phyloP scores from a whole-genome alignment of 2,797 vertebrate genomes.

The Bovichtus diacanthus region DNA sequence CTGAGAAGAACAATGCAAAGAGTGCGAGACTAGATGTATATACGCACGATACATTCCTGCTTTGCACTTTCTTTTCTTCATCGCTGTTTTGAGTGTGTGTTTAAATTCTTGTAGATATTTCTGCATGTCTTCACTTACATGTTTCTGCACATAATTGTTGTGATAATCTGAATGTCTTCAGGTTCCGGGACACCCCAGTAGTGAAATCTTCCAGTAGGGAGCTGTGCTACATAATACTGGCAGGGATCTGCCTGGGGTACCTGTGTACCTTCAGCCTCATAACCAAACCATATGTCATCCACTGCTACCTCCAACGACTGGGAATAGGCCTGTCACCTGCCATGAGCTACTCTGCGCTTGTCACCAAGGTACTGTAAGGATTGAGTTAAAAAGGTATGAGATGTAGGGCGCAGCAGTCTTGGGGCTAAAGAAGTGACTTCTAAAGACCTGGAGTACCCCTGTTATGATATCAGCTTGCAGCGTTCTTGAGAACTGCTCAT shows the following conservation, averaged over 20 bases:
- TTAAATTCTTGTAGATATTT: background rate
- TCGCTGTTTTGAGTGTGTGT: background rate
- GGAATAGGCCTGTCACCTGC: slow-evolving; percentile 97
- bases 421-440: background rate
- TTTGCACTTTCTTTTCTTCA: background rate
- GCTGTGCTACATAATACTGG: slow-evolving; percentile 97
- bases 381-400: background rate
- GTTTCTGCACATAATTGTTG: background rate
- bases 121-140: background rate
- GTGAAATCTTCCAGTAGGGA: slow-evolving; percentile 98
- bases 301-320: slow-evolving; percentile 96
- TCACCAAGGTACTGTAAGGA: slow-evolving; percentile 88
- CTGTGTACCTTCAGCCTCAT: slow-evolving; percentile 97
- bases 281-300: slow-evolving; percentile 92
- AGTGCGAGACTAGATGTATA: background rate
- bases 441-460: background rate
- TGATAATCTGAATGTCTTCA: slow-evolving; percentile 40
- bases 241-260: slow-evolving; percentile 96
- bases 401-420: background rate
- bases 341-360: slow-evolving; percentile 98
- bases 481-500: too few relatives aligned
- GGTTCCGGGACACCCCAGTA: slow-evolving; percentile 93
- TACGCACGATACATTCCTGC: background rate
- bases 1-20: background rate
- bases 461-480: background rate